Evolutionary conservation across 2,113 vertebrate species (phyloP), one percentile per base, ranked within the genome.

Genomic region (Gallinago paraguaiae): DNA sequence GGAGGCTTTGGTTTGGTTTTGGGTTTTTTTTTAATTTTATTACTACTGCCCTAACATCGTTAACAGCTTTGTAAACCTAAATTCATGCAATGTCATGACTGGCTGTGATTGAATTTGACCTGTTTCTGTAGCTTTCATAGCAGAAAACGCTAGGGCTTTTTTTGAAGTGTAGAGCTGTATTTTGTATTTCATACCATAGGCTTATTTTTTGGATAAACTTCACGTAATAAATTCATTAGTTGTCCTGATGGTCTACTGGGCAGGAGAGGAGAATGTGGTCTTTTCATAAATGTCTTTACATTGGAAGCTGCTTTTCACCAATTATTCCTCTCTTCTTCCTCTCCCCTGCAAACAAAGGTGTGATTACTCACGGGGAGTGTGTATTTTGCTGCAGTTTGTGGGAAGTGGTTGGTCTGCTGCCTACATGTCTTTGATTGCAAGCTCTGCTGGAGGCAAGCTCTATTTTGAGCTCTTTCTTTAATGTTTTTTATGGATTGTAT

Each of bases 351-450:
- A 97, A 96, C 87, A 96, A 90, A 97, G 96, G 95, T 97, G 96
- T 95, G 96, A 96, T 97, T 97, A 94, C 96, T 96, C 92, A 92
- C 85, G 96, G 93, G 96, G 93, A 97, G 95, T 90, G 86, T 94
- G 88, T 96, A 82, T 96, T 96, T 96, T 97, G 90, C 94, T 91
- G 90, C 78, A 95, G 83, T 95, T 97, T 97, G 90, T 96, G 86
- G 96, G 67, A 96, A 95, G 90, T 95, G 90, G 79, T 96, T 96
- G 88, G 68, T 97, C 76, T 92, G 93, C 90, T 96, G 96, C 91
- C 91, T 96, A 80, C 82, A 60, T 94, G 93, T 96, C 91, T 97
- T 95, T 97, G 96, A 96, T 97, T 96, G 95, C 83, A 90, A 90
- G 95, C 89, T 92, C 94, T 94, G 96, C 89, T 96, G 97, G 97